Evolutionary conservation across 2,113 vertebrate species (phyloP), one percentile per base, ranked within the genome.

Genomic region (Oreochromis niloticus): DNA sequence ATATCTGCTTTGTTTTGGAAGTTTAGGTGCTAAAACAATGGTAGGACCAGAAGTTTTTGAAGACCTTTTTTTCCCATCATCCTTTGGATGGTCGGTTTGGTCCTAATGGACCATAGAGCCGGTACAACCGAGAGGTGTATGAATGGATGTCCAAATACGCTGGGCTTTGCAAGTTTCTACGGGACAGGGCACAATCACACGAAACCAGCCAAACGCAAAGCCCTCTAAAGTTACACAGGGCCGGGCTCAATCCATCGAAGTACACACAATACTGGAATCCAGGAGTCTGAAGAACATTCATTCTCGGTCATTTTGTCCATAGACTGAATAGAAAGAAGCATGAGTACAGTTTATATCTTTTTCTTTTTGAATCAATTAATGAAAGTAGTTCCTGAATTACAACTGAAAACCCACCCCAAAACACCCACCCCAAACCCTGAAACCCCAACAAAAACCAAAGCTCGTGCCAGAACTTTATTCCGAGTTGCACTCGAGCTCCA

Each of bases 341-440:
- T 22, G 85, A 93, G 24, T 93, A 90, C 88, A 93, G 85, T 93
- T 92, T 88, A 87, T 91, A 86, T 94, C 61, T 83, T 86, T 91
- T 91, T 93, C 80, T 89, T 92, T 93, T 91, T 91, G 81, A 91
- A 91, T 85, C 43, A 89, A 91, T 92, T 57, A 87, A 92, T 93
- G 27, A 88, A 94, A 93, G 88, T 88, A 85, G 88, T 94, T 95
- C 93, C 93, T 95, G 95, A 95, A 92, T 93, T 91, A 89, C 68
- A 92, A 91, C 91, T 85, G 4, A 90, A 86, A 34, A 75, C 82
- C 89, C 89, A 34, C 83, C 66, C 86, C n/a, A 22, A 27, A 24
- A n/a, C 75, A 80, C 81, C 36, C 71, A 27, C 50, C 22, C 22
- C n/a, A 22, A 27, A 16, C 32, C 63, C 82, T 22, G 30, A 57